Evolutionary conservation across 2,113 vertebrate genomes (phyloP), one percentile per base, ranked within the genome.

Genomic region (Smithornis capensis): DNA sequence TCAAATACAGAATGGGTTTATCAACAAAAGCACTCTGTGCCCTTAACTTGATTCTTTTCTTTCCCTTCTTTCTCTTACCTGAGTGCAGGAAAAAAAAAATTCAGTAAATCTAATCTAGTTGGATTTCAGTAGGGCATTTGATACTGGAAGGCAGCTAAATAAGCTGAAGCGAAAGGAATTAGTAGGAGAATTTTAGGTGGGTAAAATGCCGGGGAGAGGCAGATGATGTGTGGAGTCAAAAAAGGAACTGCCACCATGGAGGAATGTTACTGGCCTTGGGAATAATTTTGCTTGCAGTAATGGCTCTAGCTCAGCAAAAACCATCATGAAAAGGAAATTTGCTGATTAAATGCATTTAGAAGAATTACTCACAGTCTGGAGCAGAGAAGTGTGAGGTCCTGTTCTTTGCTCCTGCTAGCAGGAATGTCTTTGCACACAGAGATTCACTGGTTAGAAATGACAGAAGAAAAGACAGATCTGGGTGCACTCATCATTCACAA

Each of bases 271-370:
- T 93, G 95, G 95, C 94, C 94, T 90, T 96, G 86, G 95, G 92
- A 97, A 93, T 95, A 91, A 92, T 95, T 96, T 94, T 93, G 60
- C 57, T 83, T 70, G 83, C 64, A 84, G 56, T 93, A 96, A 94
- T 92, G 95, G 91, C 89, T 94, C 92, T 90, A 74, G 76, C 80
- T 96, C 96, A 97, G 94, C 94, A 97, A 93, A 97, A 94, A 82
- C 73, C 86, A 91, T 73, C 80, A 22, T 31, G 76, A 75, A 83
- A 83, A 83, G 86, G 92, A 94, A 94, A 94, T 93, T 93, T 93
- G 91, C 89, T 92, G 95, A 94, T 96, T 90, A 95, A 97, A 97
- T 92, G 92, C 92, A 67, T 97, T 97, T 94, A 90, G 83, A 82
- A 90, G 92, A 94, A 96, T 93, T 95, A 93, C 87, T 96, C 83